phyloP scores from a whole-genome alignment of 2,888 invertebrate species.

The Merodon equestris region DNA sequence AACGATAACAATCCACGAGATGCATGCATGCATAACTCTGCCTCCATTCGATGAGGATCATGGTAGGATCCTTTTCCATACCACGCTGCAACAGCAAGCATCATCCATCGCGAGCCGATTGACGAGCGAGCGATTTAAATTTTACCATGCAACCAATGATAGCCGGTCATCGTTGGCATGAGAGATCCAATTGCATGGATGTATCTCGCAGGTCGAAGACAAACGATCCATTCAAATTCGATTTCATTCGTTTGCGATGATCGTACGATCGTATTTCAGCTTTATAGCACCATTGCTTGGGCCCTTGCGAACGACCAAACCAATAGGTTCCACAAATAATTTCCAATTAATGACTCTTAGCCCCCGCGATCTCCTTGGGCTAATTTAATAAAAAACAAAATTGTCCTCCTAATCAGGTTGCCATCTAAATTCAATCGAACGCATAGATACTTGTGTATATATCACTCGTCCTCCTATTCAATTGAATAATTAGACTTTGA shows the following conservation, averaged over 20 bases:
- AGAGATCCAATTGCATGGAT: constrained; percentile 60
- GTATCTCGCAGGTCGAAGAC: constrained; percentile 26
- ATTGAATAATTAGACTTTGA: constrained; percentile 68
- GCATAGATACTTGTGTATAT: constrained; percentile 57
- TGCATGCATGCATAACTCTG: constrained; percentile 68
- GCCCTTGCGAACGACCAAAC: no score
- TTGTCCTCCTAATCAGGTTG: constrained; percentile 55
- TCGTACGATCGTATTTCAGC: no score
- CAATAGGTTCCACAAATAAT: no score
- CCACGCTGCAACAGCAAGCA: constrained; percentile 33
- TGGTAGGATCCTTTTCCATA: constrained; percentile 55
- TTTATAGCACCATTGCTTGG: no score
- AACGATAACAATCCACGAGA: constrained; percentile 56
- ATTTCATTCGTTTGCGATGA: no score
- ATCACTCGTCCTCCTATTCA: constrained; percentile 52
- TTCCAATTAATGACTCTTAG: no score
- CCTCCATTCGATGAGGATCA: constrained; percentile 14
- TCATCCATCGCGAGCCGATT: constrained; percentile 44
- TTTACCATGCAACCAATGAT: constrained; percentile 58
- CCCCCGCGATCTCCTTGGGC: no score
- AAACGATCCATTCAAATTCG: neutral
- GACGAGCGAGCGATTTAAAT: constrained; percentile 60
- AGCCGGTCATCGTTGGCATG: constrained; percentile 48
- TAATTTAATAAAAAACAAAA: neutral
- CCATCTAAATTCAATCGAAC: constrained; percentile 61